A percentile compares a stretch with the other conserved stretches of the same genome.
These are phyloP conservation scores for Cyclopterus lumpus DNA, from an alignment of 2,797 vertebrate species.

Conservation along the genomic window DNA sequence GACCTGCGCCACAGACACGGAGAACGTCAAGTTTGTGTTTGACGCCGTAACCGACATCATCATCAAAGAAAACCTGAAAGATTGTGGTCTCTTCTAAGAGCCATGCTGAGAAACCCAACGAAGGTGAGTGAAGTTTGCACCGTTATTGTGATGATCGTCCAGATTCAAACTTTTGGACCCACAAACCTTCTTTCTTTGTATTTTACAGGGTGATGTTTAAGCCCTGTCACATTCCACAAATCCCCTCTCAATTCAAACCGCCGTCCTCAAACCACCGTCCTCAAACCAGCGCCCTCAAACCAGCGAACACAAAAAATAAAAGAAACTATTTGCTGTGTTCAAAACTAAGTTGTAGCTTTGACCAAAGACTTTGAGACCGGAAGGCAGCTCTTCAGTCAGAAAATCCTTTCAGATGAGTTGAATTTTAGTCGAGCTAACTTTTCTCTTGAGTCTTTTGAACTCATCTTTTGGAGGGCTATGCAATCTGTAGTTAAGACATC, in stretches of 20 bases:
- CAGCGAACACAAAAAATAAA: conserved; percentile 21
- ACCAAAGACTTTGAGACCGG: conserved; percentile 48
- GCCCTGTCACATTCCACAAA: conserved; percentile 34
- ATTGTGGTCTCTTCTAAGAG: conserved; percentile 96
- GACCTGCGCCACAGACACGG: conserved; percentile 98
- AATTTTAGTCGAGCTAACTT: conserved; percentile 57
- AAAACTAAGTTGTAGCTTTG: conserved; percentile 58
- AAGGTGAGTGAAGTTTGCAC: conserved; percentile 49
- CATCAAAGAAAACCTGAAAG: conserved; percentile 99
- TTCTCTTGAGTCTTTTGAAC: conserved; percentile 42
- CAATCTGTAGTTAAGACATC: conserved; percentile 60
- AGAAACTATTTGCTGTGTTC: conserved; percentile 38
- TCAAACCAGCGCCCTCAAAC: conserved; percentile 41
- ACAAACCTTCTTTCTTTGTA: conserved; percentile 14
- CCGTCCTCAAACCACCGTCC: conserved; percentile 40
- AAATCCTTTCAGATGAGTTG: conserved; percentile 51
- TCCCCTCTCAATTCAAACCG: conserved; percentile 34
- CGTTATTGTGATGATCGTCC: background rate
- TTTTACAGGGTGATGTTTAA: conserved; percentile 50
- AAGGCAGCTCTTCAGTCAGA: conserved; percentile 37
- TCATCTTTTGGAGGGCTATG: conserved; percentile 50
- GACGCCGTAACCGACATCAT: conserved; percentile 98
- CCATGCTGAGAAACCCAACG: conserved; percentile 13
- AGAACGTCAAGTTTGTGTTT: conserved; percentile 99
- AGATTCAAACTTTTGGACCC: background rate